Evolutionary conservation across 2,113 vertebrate species (phyloP), one percentile per base, ranked within the genome.

Genomic region (Argyrosomus japonicus): DNA sequence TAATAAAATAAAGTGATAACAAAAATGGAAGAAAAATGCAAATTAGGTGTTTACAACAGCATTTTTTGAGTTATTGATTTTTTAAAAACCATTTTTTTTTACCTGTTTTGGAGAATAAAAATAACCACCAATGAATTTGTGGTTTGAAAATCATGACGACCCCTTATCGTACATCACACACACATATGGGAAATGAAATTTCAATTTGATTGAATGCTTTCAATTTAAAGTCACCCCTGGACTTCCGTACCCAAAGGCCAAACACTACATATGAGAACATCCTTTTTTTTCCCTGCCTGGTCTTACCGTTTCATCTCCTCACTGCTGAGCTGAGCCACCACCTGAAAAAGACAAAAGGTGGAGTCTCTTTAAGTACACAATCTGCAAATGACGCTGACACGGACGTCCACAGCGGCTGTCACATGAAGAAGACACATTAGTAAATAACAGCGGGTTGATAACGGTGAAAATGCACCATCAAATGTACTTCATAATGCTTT

Each of bases 381-480:
- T 53, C 62, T 6, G 21, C 14, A 47, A 48, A 50, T 17, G 68
- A 69, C 50, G n/a, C 40, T 2, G 73, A 77, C 72, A 7, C 6
- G 9, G 51, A 60, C 61, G 32, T 68, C 58, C 72, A 67, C 63
- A 8, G 84, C 3, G 6, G 75, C 83, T 83, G 83, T 84, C 88
- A 81, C 87, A 68, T 29, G 79, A 81, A 85, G 78, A 91, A 92
- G 93, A 94, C 87, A 53, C 81, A 85, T 88, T 81, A 90, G 92
- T 95, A 94, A 94, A 95, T 95, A 95, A 95, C 91, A 56, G 87
- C 77, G 71, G 83, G 83, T 91, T 93, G 95, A 94, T 95, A 94
- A 95, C 88, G 79, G 87, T 77, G 85, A 82, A 93, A 93, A 94
- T 80, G 91, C 93, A 90, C 90, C 92, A 93, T 95, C 94, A 95